A percentile compares a stretch with the other conserved stretches of the same genome.
phyloP scores from a whole-genome alignment of 23 tunicate species.

The Trididemnum clinides region DNA sequence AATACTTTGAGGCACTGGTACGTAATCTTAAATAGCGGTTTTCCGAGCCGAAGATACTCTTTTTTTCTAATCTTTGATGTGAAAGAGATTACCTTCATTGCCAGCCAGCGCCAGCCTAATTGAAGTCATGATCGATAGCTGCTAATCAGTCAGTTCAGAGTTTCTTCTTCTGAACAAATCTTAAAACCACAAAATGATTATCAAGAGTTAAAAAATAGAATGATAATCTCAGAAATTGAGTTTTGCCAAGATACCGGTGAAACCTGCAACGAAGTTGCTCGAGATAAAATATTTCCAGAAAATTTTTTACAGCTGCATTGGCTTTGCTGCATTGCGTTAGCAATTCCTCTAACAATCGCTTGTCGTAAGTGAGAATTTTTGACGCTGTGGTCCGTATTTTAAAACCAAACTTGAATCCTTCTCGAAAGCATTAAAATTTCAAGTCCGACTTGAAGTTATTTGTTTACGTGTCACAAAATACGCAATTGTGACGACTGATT shows the following conservation, averaged over 20 bases:
- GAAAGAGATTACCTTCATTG: background rate
- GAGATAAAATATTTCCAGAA: conserved; percentile 7
- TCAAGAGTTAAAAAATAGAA: background rate
- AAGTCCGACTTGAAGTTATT: no score
- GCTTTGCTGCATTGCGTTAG: conserved; percentile 1
- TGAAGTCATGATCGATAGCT: background rate
- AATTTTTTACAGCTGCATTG: background rate
- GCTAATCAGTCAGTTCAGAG: background rate
- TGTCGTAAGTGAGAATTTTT: background rate
- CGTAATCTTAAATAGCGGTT: background rate
- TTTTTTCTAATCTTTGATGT: conserved; percentile 5
- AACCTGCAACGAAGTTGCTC: background rate
- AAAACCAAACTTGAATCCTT: no score
- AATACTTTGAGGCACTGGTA: background rate
- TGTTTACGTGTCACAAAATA: no score
- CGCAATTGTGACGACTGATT: no score
- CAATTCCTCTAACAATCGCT: background rate
- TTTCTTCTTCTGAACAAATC: conserved; percentile 9
- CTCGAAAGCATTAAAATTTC: no score
- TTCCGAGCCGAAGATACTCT: background rate
- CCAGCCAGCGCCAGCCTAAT: conserved; percentile 19
- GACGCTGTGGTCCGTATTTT: no score
- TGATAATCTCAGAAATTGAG: conserved; percentile 3
- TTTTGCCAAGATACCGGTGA: conserved; percentile 11
- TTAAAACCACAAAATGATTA: background rate